These are phyloP conservation scores for Otocyon megalotis DNA, from an alignment of 2,113 vertebrate species.

Conservation along the genomic window DNA sequence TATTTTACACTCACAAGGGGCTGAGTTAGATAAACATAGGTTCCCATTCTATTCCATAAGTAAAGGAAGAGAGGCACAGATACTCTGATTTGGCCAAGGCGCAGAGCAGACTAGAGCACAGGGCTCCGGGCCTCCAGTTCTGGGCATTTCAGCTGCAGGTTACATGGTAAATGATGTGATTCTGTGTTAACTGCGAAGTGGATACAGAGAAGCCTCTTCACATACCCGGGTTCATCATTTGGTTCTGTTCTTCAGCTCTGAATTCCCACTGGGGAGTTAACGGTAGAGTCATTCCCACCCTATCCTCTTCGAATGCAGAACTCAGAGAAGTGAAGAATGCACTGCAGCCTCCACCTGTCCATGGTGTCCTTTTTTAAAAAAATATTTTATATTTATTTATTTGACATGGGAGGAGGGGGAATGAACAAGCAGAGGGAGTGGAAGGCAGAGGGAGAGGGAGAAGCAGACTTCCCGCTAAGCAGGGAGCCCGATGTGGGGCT, in stretches of 20 bases:
- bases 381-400: no score
- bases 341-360: rapidly evolving
- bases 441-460: no score
- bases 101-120: neutral
- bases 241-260: neutral
- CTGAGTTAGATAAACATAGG: neutral
- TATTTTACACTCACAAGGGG: neutral
- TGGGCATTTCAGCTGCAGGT: neutral
- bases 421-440: no score
- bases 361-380: no score
- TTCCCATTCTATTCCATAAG: neutral
- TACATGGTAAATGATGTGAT: rapidly evolving
- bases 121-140: neutral
- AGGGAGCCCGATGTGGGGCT: no score
- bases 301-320: rapidly evolving
- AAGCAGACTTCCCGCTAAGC: no score
- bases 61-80: neutral
- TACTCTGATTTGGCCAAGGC: neutral
- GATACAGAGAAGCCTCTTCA: neutral
- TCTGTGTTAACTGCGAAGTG: neutral
- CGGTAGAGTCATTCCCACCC: neutral
- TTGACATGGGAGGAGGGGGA: no score
- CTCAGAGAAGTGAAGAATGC: rapidly evolving
- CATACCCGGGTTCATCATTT: neutral
- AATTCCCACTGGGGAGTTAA: neutral